These are phyloP conservation scores for Gopherus flavomarginatus DNA, from an alignment of 2,113 vertebrate species.

Conservation along the genomic window DNA sequence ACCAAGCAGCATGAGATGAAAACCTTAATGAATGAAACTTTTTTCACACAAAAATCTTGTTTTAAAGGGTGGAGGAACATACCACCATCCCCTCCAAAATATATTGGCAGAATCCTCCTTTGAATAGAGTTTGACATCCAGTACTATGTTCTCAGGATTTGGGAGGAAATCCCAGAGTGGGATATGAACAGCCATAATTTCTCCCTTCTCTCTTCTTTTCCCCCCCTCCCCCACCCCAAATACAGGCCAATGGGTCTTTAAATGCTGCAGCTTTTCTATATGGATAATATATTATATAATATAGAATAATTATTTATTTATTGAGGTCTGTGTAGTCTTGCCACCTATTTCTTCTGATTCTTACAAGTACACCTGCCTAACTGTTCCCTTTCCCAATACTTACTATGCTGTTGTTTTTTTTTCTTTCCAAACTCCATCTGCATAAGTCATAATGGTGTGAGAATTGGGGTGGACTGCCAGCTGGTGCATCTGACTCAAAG, in stretches of 20 bases:
- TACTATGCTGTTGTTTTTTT: not conserved
- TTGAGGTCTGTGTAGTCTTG: not conserved
- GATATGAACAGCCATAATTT: not conserved
- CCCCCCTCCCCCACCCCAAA: too few relatives aligned
- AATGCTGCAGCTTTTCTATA: not conserved
- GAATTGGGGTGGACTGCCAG: not conserved
- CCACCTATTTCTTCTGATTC: not conserved
- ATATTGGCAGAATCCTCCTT: not conserved
- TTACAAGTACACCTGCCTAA: not conserved
- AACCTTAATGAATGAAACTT: not conserved
- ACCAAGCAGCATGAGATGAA: not conserved
- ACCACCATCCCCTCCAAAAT: not conserved
- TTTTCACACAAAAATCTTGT: not conserved
- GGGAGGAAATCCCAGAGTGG: not conserved
- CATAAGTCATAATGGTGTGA: not conserved
- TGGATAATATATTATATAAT: not conserved
- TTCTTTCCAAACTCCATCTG: not conserved
- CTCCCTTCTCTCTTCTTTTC: not conserved
- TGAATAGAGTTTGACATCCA: not conserved
- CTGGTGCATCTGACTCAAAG: not conserved
- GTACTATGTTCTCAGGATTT: not conserved
- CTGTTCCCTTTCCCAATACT: not conserved
- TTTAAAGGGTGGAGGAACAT: not conserved
- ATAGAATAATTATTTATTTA: not conserved
- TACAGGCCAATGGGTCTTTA: not conserved